Conservation (phyloP, 2,888 invertebrate species). For the Tuberolachnus salignus region DNA sequence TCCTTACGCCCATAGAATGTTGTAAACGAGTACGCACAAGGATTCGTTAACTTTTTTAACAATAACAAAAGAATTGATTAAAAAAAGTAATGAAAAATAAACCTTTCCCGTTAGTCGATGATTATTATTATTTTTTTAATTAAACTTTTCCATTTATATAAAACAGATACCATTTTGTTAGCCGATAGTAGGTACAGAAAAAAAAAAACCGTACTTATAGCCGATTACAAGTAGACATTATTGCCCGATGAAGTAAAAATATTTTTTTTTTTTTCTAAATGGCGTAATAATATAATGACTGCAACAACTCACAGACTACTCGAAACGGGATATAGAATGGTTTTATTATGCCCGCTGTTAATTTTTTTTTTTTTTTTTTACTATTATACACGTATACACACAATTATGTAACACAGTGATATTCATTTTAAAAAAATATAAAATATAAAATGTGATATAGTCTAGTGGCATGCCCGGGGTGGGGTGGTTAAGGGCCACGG, state of each 20-base stretch:
- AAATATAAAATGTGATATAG: no score
- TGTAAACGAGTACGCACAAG: not conserved
- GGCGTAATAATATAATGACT: not conserved
- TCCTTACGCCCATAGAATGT: no score
- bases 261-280: not conserved
- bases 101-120: constrained; percentile 28
- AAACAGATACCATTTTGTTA: constrained; percentile 4
- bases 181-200: no score
- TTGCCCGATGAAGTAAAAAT: not conserved
- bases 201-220: not conserved
- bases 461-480: no score
- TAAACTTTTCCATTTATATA: constrained; percentile 38
- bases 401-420: no score
- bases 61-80: not conserved
- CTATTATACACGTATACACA: no score
- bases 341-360: not conserved
- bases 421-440: no score
- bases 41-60: not conserved
- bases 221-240: not conserved
- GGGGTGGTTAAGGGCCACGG: no score
- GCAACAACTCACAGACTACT: not conserved
- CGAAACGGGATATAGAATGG: not conserved
- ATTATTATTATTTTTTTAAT: constrained; percentile 32
- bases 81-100: not conserved
- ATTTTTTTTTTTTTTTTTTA: no score